Percentiles rank a stretch among this genome's conserved stretches.
Conservation (phyloP, 2,113 vertebrate genomes). For the Artemisiospiza belli region DNA sequence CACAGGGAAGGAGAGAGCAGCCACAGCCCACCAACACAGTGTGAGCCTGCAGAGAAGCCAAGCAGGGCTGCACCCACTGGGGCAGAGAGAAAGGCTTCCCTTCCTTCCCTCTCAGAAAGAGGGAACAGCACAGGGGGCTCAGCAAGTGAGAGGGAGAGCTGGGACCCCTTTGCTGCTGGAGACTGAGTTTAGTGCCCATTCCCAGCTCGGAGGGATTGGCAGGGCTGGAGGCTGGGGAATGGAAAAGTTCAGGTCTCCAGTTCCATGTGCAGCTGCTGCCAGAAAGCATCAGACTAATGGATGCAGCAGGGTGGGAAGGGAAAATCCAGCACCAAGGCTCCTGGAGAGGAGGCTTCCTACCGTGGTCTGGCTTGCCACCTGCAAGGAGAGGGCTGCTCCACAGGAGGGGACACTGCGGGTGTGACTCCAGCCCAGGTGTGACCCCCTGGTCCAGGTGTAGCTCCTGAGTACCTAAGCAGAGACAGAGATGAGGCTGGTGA, state of each 20-base stretch:
- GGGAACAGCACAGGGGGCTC: not conserved
- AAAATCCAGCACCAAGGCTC: not conserved
- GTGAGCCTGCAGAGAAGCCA: not conserved
- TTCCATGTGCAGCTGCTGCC: not conserved
- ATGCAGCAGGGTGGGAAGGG: conserved; percentile 22
- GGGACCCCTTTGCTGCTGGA: not conserved
- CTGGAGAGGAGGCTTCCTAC: not conserved
- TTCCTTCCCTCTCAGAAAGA: not conserved
- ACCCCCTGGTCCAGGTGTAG: accelerated
- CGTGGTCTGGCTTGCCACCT: not conserved
- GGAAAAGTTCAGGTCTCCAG: conserved; percentile 41
- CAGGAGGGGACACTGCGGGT: not conserved
- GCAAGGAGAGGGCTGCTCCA: not conserved
- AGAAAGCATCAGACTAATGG: conserved; percentile 41
- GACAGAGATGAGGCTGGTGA: not conserved
- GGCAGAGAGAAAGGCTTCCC: not conserved
- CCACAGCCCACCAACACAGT: not conserved
- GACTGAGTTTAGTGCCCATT: not conserved
- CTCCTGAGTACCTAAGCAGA: not conserved
- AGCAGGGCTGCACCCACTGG: not conserved
- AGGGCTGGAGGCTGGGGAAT: not conserved
- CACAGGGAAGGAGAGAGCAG: not conserved
- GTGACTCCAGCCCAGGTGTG: not conserved
- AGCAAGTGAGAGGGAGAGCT: not conserved
- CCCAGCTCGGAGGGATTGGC: not conserved